Base-by-base conservation (phyloP, 2,888 invertebrate genomes). In the Ganaspis brasiliensis region DNA sequence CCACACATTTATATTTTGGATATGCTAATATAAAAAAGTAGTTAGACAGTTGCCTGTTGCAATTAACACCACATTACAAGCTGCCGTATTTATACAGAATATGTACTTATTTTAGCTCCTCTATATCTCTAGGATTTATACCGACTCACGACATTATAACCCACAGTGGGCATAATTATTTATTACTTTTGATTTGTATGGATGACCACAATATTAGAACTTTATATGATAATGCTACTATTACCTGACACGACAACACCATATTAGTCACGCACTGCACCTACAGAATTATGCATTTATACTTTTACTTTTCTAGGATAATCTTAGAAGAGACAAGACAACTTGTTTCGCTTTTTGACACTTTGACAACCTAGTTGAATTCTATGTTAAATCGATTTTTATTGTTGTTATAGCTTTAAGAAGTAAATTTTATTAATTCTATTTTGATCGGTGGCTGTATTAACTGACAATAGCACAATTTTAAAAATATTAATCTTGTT, bases 61-160 rank as follows among this genome's bases (percentile, higher is more conserved):
- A 86, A 89, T 87, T 89, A 89, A 89, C 87, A 85, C 75, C 77
- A 81, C 79, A 84, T 82, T 86, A 86, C 81, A 79, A 72, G 70
- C 78, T 76, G 70, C 77, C 67, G 82, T 81, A 80, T 82, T 74
- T 76, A 80, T 80, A 81, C 74, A 72, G 75, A 79, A 52, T 52
- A 19, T 52, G 74, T 74, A 31, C 31, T 2, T 31, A 67, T 67
- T 45, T 45, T 67, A 40, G 63, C 67, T 63, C 61, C 31, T 78
- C 76, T 79, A 16, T 79, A 16, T 45, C 45, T 67, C 40, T 76
- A 82, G 79, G 81, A 83, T 80, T 81, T 82, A n/a, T n/a, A 79
- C 77, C 67, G 73, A 79, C 78, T 81, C 78, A 72, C 49, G 77
- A 81, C 82, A 78, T 77, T 74, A 61, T 61, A 77, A 80, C 31